phyloP scores from a whole-genome alignment of 2,113 vertebrate species.

The Rattus norvegicus region DNA sequence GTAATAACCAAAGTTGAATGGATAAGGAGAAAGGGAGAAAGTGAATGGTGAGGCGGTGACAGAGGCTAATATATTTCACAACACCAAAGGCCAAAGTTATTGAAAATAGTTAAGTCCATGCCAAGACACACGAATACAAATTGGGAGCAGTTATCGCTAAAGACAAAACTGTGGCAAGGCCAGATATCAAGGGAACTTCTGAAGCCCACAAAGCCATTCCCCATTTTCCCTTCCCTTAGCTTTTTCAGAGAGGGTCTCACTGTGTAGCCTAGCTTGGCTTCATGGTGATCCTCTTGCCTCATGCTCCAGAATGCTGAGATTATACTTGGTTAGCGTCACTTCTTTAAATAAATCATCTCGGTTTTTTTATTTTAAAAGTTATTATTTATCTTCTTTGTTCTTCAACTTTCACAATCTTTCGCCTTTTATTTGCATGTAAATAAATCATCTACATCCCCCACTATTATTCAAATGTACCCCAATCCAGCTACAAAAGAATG shows the following conservation, averaged over 20 bases:
- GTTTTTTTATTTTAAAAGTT: conserved; percentile 29
- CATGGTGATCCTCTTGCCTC: not conserved
- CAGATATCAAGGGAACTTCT: not conserved
- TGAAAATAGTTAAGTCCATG: not conserved
- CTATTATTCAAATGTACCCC: not conserved
- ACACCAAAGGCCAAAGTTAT: conserved; percentile 14
- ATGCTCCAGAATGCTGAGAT: not conserved
- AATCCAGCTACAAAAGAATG: not conserved
- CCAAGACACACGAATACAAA: not conserved
- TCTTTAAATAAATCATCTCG: conserved; percentile 2
- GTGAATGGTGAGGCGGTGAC: not conserved
- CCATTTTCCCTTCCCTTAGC: not conserved
- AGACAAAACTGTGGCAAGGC: not conserved
- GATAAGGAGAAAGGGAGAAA: not conserved
- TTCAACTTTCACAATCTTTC: not conserved
- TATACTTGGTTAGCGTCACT: not conserved
- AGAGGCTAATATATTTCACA: conserved; percentile 36
- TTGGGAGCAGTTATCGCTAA: conserved; percentile 15
- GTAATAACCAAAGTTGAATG: not conserved
- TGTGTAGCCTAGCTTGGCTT: not conserved
- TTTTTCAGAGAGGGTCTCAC: not conserved
- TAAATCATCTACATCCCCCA: conserved; percentile 17
- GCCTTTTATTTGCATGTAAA: not conserved
- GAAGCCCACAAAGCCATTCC: not conserved
- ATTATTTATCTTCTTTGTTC: not conserved